Evolutionary conservation across 1,140 invertebrate species (phyloP), one percentile per base, ranked within the genome.

Genomic region (Plectrocnemia conspersa): DNA sequence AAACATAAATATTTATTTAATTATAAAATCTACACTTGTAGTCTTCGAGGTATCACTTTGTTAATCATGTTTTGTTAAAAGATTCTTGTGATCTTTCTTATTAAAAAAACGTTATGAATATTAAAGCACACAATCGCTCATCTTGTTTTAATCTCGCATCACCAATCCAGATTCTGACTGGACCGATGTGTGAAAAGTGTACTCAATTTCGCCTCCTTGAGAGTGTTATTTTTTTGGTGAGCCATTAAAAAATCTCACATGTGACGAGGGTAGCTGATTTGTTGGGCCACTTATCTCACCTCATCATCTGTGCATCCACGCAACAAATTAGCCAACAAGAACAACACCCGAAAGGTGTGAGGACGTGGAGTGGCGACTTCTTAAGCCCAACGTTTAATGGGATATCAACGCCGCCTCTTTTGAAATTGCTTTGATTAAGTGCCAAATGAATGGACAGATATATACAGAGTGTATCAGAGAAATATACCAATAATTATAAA

Each of bases 221-320:
- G 13, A 19, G 41, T 24, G 41, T 10, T 29, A 29, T 29, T 44
- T 44, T 44, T 44, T 52, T 32, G 15, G 46, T 35, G 36, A 48
- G 25, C 29, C 46, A 48, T 48, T 52, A 40, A 52, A 36, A 29
- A 44, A 15, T 40, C 6, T 7, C 41, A 11, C 9, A 9, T 44
- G 33, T 54, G 56, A 58, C 27, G 56, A 58, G 56, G 56, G 56
- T 58, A 19, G n/a, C 2, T 38, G 35, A 56, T 56, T 56, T 48
- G 33, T 56, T 56, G 42, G 19, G 4, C 21, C 22, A 24, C 15
- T 27, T 40, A 52, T 52, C 48, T 52, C 19, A n/a, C 18, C 15
- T 16, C 32, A 16, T 41, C 19, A 52, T 52, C 48, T 16, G 36
- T 25, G 38, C 48, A 52, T 38, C 56, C 44, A 19, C 40, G 35